Evolutionary conservation across 2,888 invertebrate species (phyloP).

Genomic region (Idaea dimidiata): DNA sequence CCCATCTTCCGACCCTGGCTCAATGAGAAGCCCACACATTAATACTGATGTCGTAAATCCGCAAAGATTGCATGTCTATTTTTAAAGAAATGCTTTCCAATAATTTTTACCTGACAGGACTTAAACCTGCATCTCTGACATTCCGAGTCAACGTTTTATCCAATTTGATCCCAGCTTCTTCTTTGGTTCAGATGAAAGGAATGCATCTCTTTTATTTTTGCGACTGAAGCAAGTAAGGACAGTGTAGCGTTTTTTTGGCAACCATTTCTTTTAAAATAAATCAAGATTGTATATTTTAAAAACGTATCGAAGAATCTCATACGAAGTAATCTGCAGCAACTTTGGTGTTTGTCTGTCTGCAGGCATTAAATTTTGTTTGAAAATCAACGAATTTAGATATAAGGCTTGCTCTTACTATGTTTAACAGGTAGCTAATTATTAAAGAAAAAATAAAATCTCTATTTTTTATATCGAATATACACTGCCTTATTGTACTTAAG

Average conservation of each 20-base stretch:
- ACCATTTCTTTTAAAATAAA: conserved; percentile 5
- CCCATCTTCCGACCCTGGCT: conserved; percentile 96
- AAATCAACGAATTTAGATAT: not conserved
- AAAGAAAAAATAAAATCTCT: not conserved
- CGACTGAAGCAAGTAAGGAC: too few species aligned
- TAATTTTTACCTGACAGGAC: too few species aligned
- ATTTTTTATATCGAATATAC: not conserved
- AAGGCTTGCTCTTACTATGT: not conserved
- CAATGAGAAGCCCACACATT: conserved; percentile 82
- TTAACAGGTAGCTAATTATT: conserved; percentile 2
- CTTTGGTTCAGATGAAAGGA: too few species aligned
- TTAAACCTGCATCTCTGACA: too few species aligned
- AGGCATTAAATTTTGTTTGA: not conserved
- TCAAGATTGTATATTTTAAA: too few species aligned
- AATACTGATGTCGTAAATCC: conserved; percentile 27
- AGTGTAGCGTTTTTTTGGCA: too few species aligned
- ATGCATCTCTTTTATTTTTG: too few species aligned
- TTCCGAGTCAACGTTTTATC: too few species aligned
- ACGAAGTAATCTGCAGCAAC: not conserved
- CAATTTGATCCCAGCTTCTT: too few species aligned
- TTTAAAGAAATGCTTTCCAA: too few species aligned
- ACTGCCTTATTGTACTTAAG: conserved; percentile 23
- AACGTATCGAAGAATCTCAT: too few species aligned
- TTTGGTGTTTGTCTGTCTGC: not conserved
- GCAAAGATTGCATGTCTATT: too few species aligned